phyloP scores from a whole-genome alignment of 2,113 vertebrate species.

The Caloenas nicobarica region DNA sequence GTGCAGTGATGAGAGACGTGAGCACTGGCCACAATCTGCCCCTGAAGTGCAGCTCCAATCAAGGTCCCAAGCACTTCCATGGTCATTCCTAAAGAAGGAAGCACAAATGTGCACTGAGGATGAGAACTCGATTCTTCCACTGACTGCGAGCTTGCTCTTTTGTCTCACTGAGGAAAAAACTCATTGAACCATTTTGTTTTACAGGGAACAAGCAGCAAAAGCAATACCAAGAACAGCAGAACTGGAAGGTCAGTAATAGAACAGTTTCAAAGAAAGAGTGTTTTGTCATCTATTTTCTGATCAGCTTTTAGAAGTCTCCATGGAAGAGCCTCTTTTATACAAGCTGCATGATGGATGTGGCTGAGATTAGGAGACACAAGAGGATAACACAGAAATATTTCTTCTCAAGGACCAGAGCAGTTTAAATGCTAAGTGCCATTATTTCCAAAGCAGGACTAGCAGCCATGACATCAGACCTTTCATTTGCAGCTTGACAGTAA shows the following conservation, averaged over 20 bases:
- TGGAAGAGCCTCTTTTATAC: background rate
- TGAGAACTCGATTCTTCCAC: background rate
- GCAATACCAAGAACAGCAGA: background rate
- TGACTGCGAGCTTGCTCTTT: background rate
- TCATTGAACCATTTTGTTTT: background rate
- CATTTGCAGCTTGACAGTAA: background rate
- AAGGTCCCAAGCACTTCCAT: conserved; percentile 92
- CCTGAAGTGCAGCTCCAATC: conserved; percentile 89
- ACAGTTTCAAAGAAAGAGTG: background rate
- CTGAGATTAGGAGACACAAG: background rate
- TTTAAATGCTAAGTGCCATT: background rate
- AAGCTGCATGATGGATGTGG: background rate
- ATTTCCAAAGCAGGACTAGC: background rate
- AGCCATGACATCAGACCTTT: background rate
- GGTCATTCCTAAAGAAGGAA: conserved; percentile 85
- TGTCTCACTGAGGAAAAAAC: background rate
- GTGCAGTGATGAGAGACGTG: conserved; percentile 77
- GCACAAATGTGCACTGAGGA: background rate
- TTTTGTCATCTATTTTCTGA: background rate
- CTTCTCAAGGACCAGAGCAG: background rate
- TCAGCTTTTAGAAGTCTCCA: background rate
- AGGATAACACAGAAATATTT: background rate
- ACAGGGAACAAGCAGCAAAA: background rate
- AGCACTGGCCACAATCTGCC: conserved; percentile 90
- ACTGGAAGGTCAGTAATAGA: background rate